phyloP scores from a whole-genome alignment of 2,113 vertebrate genomes.

The Eupsittula cactorum region DNA sequence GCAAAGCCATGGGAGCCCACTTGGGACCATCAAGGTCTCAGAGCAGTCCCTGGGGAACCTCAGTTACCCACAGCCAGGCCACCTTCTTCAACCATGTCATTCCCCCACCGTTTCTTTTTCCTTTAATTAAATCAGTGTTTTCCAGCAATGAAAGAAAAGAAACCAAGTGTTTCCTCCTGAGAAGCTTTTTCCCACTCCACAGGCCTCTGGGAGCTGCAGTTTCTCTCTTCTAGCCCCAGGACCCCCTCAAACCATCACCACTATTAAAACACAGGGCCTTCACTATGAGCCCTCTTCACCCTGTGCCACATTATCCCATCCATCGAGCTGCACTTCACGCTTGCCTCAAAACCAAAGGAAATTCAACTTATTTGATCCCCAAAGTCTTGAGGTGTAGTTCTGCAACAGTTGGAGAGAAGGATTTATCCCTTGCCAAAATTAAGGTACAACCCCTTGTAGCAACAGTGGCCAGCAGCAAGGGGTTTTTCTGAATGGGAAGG shows the following conservation, averaged over 20 bases:
- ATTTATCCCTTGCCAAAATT: not conserved
- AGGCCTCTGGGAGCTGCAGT: not conserved
- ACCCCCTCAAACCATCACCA: not conserved
- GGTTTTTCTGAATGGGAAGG: slow-evolving; percentile 8
- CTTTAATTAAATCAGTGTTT: not conserved
- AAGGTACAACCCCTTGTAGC: not conserved
- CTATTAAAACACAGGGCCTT: not conserved
- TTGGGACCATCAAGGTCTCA: not conserved
- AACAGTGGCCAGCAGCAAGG: not conserved
- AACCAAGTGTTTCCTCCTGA: not conserved
- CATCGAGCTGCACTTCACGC: not conserved
- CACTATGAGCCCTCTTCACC: not conserved
- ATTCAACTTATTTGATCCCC: not conserved
- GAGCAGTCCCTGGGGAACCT: not conserved
- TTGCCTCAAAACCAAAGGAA: not conserved
- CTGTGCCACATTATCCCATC: not conserved
- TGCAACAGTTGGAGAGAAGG: not conserved
- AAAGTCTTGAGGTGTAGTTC: not conserved
- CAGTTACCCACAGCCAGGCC: fast-evolving
- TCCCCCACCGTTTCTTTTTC: not conserved
- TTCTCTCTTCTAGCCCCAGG: not conserved
- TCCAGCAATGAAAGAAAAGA: not conserved
- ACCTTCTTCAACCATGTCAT: not conserved
- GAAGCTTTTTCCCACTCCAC: not conserved
- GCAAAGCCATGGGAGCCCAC: not conserved